Base-by-base conservation (phyloP, 2,797 vertebrate species). In the Tiaroga cobitis region DNA sequence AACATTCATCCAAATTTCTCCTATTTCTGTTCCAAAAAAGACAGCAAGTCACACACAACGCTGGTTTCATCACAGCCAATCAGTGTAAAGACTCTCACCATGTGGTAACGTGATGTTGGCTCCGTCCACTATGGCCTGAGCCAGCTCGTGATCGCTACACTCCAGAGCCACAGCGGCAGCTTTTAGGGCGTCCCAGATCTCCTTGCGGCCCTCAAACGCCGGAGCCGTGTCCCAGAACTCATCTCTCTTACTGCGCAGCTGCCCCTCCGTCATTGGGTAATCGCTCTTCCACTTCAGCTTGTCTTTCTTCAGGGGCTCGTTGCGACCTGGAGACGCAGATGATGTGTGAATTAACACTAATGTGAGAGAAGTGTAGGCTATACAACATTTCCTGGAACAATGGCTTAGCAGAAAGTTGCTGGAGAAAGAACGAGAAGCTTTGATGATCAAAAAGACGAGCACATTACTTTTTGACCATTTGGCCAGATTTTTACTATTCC, bases 141-240 rank as follows among this genome's bases (percentile, higher is more conserved):
- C 98, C 89, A 99, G 93, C 89, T 98, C 96, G 0, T 98, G 97
- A 92, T 99, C 98, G 0, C 96, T 98, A 73, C 96, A 96, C 92
- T 99, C 98, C 63, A 98, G 94, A 0, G 98, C 98, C 5, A 96
- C 97, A 3, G 97, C 95, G 0, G 98, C 98, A 0, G 98, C 98
- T 92, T 98, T 99, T 87, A 99, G 95, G 46, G 98, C 98, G 0
- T 99, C 98, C 98, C 98, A 99, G 94, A 99, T 99, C 95, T 99
- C 98, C 90, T 99, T 99, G 37, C 98, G 97, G 56, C 98, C 98
- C 91, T 99, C 98, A 0, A 99, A 99, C 77, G 98, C 98, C 0
- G 98, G 98, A 0, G 98, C 98, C 0, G 98, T 99, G 93, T 99
- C 98, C 98, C 98, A 99, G 91, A 99, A 99, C 88, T 99, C 98